Evolutionary conservation across 2,113 vertebrate species (phyloP).

Genomic region (Ictalurus furcatus): DNA sequence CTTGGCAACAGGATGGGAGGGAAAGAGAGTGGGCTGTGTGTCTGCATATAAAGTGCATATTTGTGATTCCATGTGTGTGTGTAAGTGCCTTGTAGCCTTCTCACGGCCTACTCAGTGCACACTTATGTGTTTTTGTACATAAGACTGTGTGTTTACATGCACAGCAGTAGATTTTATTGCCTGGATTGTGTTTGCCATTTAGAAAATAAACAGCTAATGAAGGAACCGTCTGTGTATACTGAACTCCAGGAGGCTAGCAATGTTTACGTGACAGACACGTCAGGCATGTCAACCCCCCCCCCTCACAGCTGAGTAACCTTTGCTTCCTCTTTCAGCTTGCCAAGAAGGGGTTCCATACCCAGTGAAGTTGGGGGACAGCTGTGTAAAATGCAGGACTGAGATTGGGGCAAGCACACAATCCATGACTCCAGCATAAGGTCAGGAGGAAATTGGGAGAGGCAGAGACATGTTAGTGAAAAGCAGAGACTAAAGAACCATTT

Average conservation of each 20-base stretch:
- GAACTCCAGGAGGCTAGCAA: conserved; percentile 51
- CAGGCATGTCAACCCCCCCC: conserved; percentile 56
- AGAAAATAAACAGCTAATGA: conserved; percentile 45
- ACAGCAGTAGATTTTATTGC: conserved; percentile 18
- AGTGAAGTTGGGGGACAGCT: conserved; percentile 72
- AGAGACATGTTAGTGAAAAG: conserved; percentile 40
- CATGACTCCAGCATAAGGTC: conserved; percentile 29
- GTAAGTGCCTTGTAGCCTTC: not conserved
- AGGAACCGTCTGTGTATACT: conserved; percentile 64
- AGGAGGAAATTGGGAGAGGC: conserved; percentile 39
- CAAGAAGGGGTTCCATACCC: conserved; percentile 52
- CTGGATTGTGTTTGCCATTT: conserved; percentile 33
- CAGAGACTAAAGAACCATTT: conserved; percentile 28
- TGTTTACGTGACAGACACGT: conserved; percentile 58
- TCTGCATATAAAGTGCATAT: conserved; percentile 28
- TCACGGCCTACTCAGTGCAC: not conserved
- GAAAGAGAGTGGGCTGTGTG: conserved; percentile 38
- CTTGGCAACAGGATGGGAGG: conserved; percentile 53
- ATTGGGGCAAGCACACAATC: conserved; percentile 44
- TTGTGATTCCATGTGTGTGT: conserved; percentile 24
- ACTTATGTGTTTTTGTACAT: not conserved
- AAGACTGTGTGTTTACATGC: conserved; percentile 9
- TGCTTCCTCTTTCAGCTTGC: conserved; percentile 46
- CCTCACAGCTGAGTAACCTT: conserved; percentile 44
- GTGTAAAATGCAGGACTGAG: conserved; percentile 48